Evolutionary conservation across 2,113 vertebrate genomes (phyloP), one percentile per base, ranked within the genome.

Genomic region (Euleptes europaea): DNA sequence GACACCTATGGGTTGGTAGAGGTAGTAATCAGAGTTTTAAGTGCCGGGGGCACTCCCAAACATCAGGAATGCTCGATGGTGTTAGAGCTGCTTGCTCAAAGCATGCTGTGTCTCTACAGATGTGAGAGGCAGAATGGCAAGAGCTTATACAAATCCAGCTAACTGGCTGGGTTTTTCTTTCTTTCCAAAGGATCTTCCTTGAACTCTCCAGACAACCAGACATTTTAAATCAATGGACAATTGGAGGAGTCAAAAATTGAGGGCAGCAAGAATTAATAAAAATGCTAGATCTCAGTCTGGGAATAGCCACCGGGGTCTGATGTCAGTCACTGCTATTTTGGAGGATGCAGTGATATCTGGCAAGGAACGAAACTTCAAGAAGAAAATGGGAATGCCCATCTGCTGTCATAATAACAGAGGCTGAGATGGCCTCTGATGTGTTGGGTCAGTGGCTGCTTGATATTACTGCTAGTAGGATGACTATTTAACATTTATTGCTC

Each of bases 191-290:
- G 75, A 87, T 87, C 88, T 86, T 86, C 77, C 21, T 49, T 84
- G 72, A 75, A 19, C 44, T 51, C 84, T 91, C 77, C 81, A 63
- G 91, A 69, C 57, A 83, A 87, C 44, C 85, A 72, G 76, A 42
- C 91, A 87, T 82, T 94, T 90, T 87, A 92, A 95, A 90, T 84
- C 94, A 93, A 90, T 88, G 90, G 84, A 85, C 92, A 88, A 92
- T 91, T 89, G 0, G 0, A 93, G 60, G 83, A 84, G 86, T 82
- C 83, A 82, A 87, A 93, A 92, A 92, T 83, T 60, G 85, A 92
- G 80, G 86, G 79, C 84, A 91, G 91, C 78, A 81, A 78, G 86
- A 92, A 91, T 93, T 82, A 93, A 88, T 90, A 90, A 91, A 63
- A 89, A 91, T 42, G 83, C 87, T 88, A 87, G 88, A 85, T 66